Evolutionary conservation across 2,113 vertebrate genomes (phyloP).

Genomic region (Gnathochromis pfefferi): DNA sequence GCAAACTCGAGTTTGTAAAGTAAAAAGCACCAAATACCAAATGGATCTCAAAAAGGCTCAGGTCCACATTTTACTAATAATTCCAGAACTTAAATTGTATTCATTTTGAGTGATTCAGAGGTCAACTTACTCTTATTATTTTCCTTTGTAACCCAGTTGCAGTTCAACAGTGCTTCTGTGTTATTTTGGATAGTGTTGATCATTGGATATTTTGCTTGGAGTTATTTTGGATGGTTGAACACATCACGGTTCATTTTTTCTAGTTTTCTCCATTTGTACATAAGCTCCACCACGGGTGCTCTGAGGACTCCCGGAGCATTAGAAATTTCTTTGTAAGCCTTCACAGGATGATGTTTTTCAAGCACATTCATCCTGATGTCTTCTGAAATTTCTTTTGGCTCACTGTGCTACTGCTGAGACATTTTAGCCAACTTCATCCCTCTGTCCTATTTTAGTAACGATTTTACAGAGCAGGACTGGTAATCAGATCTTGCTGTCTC

Average conservation of each 20-base stretch:
- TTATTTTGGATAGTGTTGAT: neutral
- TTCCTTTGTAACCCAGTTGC: neutral
- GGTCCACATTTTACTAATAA: neutral
- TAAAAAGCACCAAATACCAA: neutral
- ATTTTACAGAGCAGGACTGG: neutral
- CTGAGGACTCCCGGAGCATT: neutral
- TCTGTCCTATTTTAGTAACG: neutral
- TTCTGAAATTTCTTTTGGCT: neutral
- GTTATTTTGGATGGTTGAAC: neutral
- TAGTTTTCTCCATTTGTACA: neutral
- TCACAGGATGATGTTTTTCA: neutral
- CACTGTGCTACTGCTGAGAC: neutral
- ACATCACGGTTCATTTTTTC: neutral
- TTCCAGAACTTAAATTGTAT: neutral
- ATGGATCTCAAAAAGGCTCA: neutral
- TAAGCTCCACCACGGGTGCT: neutral
- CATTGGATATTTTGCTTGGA: neutral
- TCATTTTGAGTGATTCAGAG: neutral
- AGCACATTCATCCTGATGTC: neutral
- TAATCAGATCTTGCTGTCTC: neutral
- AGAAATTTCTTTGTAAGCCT: neutral
- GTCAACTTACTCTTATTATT: neutral
- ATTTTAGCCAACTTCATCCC: neutral
- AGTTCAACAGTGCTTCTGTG: neutral
- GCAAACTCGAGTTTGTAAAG: neutral